Percentiles rank a stretch among this genome's conserved stretches.
Evolutionary conservation across 2,888 invertebrate genomes (phyloP).

Genomic region (Hirudinaria manillensis): DNA sequence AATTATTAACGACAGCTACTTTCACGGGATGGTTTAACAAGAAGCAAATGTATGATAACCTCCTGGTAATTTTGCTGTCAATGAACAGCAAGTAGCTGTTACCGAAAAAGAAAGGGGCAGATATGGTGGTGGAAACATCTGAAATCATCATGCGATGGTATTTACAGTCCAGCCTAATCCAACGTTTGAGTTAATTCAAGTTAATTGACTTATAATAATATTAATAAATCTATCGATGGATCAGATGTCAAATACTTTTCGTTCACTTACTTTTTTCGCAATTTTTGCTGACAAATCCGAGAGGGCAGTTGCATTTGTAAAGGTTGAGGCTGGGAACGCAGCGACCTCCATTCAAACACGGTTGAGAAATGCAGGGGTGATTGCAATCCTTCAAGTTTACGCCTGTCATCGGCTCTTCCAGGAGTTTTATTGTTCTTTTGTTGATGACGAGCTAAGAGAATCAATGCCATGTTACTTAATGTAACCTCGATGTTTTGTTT

Average conservation of each 20-base stretch:
- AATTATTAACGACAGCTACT: too few species aligned
- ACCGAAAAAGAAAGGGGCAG: constrained; percentile 72
- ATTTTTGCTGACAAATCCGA: constrained; percentile 52
- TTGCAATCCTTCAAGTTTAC: constrained; percentile 83
- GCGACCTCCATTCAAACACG: constrained; percentile 55
- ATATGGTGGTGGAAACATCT: constrained; percentile 43
- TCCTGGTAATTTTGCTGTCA: background rate
- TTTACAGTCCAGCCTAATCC: too few species aligned
- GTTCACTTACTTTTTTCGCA: constrained; percentile 53
- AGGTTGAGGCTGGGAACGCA: constrained; percentile 53
- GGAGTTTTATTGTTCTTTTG: constrained; percentile 70
- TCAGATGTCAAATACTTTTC: background rate
- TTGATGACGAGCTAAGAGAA: constrained; percentile 69
- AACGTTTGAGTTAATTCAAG: too few species aligned
- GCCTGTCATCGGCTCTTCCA: constrained; percentile 79
- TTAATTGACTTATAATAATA: too few species aligned
- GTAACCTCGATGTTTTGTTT: background rate
- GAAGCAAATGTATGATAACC: background rate
- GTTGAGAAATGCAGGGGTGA: constrained; percentile 55
- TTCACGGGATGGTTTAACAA: too few species aligned
- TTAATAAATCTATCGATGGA: background rate
- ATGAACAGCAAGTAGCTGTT: constrained; percentile 60
- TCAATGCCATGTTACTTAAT: background rate
- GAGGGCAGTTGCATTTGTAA: constrained; percentile 54
- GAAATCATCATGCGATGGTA: background rate